Conservation (phyloP, 2,797 vertebrate genomes). For the Tenualosa thibaudeaui region DNA sequence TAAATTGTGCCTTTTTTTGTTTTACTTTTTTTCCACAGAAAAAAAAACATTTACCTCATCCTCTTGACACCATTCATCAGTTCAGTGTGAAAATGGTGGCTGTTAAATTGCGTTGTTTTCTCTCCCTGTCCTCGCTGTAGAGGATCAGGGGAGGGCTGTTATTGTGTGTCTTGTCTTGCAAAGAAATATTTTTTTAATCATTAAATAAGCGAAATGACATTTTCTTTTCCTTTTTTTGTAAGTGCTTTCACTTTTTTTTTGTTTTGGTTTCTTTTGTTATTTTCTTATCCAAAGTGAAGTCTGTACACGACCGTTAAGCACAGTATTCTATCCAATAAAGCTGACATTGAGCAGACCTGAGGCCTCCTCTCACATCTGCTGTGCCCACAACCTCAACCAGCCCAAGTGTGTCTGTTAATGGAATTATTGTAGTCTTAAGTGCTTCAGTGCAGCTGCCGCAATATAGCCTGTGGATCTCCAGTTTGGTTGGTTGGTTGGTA, state of each 20-base stretch:
- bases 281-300: constrained; percentile 58
- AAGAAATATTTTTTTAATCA: constrained; percentile 86
- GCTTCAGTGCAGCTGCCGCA: not conserved
- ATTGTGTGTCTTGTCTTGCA: constrained; percentile 74
- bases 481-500: too few species aligned
- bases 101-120: constrained; percentile 64
- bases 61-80: constrained; percentile 74
- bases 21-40: constrained; percentile 56
- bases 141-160: constrained; percentile 57
- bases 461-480: not conserved
- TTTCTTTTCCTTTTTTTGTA: constrained; percentile 59
- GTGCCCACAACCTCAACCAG: not conserved
- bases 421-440: not conserved
- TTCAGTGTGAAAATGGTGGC: constrained; percentile 69
- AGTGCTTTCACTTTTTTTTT: constrained; percentile 57
- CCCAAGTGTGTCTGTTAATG: not conserved
- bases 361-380: constrained; percentile 13
- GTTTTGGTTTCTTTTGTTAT: constrained; percentile 48
- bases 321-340: constrained; percentile 66
- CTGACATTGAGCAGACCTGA: constrained; percentile 50
- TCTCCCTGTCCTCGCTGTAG: constrained; percentile 59
- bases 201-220: constrained; percentile 73
- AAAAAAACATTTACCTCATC: constrained; percentile 81
- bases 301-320: constrained; percentile 62
- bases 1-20: constrained; percentile 78